Percentiles rank a stretch among this genome's conserved stretches.
Conservation (phyloP, 1,140 invertebrate species). For the Drosophila orena region DNA sequence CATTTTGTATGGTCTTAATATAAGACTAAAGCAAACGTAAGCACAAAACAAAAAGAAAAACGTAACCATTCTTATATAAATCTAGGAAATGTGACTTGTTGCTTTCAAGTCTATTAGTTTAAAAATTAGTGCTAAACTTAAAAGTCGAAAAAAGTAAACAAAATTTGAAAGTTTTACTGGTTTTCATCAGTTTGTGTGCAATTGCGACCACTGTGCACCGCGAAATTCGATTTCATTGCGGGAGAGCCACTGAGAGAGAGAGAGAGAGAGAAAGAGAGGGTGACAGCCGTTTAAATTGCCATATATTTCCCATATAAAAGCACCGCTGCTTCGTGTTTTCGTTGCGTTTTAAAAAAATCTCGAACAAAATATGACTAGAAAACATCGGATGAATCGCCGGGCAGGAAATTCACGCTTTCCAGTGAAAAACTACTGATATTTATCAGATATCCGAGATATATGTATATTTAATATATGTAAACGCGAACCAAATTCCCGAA, state of each 20-base stretch:
- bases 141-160: no score
- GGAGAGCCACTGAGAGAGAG: background rate
- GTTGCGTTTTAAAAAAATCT: conserved; percentile 9
- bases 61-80: no score
- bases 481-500: background rate
- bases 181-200: no score
- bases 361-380: conserved; percentile 15
- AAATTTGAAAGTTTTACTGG: no score
- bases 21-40: no score
- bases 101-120: no score
- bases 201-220: background rate
- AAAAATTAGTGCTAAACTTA: no score
- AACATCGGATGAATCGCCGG: conserved; percentile 12
- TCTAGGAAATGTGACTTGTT: no score
- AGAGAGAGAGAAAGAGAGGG: background rate
- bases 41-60: no score
- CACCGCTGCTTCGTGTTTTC: conserved; percentile 15
- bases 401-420: conserved; percentile 9
- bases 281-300: conserved; percentile 3
- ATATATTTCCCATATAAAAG: conserved; percentile 15
- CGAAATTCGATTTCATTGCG: background rate
- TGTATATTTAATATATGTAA: background rate
- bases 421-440: conserved; percentile 9
- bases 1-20: no score
- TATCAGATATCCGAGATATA: background rate